A percentile compares a stretch with the other conserved stretches of the same genome.
Conservation (phyloP, 2,797 vertebrate species). For the Diplodus sargus region DNA sequence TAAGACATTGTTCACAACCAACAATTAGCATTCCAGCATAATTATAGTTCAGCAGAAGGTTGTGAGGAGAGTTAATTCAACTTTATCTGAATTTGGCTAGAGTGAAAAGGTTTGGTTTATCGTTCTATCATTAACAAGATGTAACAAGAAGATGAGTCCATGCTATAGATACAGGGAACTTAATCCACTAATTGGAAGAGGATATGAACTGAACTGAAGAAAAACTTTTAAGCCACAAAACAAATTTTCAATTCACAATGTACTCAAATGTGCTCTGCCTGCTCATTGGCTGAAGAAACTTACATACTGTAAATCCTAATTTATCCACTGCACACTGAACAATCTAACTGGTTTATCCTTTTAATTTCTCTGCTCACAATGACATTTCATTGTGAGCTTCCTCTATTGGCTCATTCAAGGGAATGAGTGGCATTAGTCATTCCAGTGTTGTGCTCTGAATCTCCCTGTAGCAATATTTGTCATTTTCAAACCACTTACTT, state of each 20-base stretch:
- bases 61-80: not conserved
- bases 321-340: not conserved
- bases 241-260: not conserved
- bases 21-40: not conserved
- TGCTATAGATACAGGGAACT: not conserved
- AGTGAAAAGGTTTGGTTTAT: not conserved
- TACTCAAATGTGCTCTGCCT: not conserved
- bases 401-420: not conserved
- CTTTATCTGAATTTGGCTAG: not conserved
- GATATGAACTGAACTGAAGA: not conserved
- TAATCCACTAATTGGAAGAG: not conserved
- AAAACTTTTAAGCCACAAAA: not conserved
- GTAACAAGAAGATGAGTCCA: not conserved
- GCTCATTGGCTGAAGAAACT: not conserved
- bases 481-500: not conserved
- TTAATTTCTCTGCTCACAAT: not conserved
- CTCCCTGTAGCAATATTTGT: not conserved
- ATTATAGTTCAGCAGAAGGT: not conserved
- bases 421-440: not conserved
- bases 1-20: conserved; percentile 26
- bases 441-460: not conserved
- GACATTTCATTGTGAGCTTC: not conserved
- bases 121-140: not conserved
- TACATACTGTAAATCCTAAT: not conserved
- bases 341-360: not conserved